Evolutionary conservation across 2,797 vertebrate species (phyloP).

Genomic region (Amblyraja radiata): DNA sequence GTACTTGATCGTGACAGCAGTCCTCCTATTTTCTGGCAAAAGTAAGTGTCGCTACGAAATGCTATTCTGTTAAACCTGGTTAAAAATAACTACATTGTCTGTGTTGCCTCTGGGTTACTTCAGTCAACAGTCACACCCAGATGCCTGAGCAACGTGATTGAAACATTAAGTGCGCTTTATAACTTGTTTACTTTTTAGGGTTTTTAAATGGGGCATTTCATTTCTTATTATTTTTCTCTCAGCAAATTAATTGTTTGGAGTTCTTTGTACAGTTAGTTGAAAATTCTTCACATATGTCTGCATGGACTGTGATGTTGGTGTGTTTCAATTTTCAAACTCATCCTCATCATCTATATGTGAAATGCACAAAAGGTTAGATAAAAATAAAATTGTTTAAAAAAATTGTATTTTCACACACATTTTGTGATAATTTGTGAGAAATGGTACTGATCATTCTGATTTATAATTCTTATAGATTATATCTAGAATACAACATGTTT

Average conservation of each 20-base stretch:
- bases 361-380: background rate
- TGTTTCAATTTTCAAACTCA: background rate
- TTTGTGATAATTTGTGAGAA: background rate
- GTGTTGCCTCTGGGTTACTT: conserved; percentile 11
- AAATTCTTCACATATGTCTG: background rate
- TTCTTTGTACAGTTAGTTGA: background rate
- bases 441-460: no score
- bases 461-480: background rate
- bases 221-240: background rate
- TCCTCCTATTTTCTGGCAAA: conserved; percentile 2
- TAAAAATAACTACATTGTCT: background rate
- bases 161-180: background rate
- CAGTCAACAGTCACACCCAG: conserved; percentile 16
- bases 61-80: background rate
- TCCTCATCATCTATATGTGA: background rate
- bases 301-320: background rate
- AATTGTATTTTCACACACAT: background rate
- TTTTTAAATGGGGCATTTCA: background rate
- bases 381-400: background rate
- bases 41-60: conserved; percentile 21
- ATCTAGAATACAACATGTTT: background rate
- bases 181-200: background rate
- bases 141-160: background rate
- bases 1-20: background rate
- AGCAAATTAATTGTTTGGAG: background rate